Conservation (phyloP, 2,888 invertebrate genomes). For the Watsonalla binaria region DNA sequence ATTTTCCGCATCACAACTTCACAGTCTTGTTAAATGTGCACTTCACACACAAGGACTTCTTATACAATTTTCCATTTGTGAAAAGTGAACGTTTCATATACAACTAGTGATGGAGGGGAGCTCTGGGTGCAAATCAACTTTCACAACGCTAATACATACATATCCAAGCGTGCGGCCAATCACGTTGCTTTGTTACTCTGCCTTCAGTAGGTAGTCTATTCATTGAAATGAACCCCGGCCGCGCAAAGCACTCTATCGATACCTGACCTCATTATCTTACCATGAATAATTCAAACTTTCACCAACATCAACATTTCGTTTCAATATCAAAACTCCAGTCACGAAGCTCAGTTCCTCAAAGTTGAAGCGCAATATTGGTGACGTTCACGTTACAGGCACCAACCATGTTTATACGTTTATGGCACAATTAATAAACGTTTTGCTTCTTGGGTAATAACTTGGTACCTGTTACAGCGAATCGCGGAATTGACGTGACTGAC, state of each 20-base stretch:
- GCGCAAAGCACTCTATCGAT: conserved; percentile 35
- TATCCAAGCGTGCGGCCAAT: conserved; percentile 36
- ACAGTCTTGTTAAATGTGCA: conserved; percentile 1
- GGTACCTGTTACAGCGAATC: conserved; percentile 57
- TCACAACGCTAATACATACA: conserved; percentile 49
- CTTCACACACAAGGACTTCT: conserved; percentile 3
- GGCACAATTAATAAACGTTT: conserved; percentile 37
- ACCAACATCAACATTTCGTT: conserved; percentile 18
- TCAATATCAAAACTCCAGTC: conserved; percentile 12
- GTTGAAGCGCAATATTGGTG: conserved; percentile 7
- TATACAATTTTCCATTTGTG: conserved; percentile 14
- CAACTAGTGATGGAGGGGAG: conserved; percentile 27
- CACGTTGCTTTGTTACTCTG: conserved; percentile 26
- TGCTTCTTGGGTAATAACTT: conserved; percentile 35
- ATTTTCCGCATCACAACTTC: too few species aligned
- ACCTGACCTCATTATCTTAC: conserved; percentile 40
- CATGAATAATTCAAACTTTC: conserved; percentile 53
- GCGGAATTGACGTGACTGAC: conserved; percentile 59
- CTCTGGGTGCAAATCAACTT: conserved; percentile 58
- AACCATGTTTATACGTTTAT: conserved; percentile 24
- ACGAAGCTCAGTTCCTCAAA: conserved; percentile 8
- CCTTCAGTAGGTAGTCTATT: conserved; percentile 36
- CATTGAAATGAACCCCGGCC: conserved; percentile 37
- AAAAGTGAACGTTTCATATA: conserved; percentile 35
- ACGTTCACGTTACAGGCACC: conserved; percentile 16